Conservation (phyloP, 2,888 invertebrate genomes). For the Aporophyla nigra region DNA sequence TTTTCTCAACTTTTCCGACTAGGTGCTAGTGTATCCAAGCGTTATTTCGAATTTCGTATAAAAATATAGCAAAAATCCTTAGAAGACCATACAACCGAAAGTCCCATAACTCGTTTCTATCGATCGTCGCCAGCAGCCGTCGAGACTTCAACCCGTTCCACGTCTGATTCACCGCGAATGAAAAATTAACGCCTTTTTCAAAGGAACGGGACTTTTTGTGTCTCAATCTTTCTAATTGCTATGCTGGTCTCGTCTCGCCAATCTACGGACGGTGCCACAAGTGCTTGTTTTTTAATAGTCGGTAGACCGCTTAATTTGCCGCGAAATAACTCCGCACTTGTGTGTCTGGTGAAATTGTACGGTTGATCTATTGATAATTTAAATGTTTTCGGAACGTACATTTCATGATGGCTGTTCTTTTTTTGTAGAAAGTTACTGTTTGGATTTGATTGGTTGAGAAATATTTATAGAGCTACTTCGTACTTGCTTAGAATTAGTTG, state of each 20-base stretch:
- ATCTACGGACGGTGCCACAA: conserved; percentile 57
- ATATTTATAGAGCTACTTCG: not conserved
- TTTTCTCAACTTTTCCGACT: not conserved
- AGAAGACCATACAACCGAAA: conserved; percentile 47
- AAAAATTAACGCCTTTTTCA: conserved; percentile 75
- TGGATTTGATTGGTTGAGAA: conserved; percentile 8
- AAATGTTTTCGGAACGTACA: conserved; percentile 53
- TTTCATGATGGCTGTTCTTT: conserved; percentile 28
- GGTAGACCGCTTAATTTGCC: conserved; percentile 69
- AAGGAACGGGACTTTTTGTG: conserved; percentile 69
- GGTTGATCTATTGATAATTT: conserved; percentile 45
- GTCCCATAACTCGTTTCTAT: conserved; percentile 61
- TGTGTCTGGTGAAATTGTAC: conserved; percentile 52
- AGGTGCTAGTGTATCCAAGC: not conserved
- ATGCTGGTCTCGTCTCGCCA: conserved; percentile 67
- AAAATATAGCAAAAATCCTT: conserved; percentile 20
- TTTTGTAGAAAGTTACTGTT: conserved; percentile 39
- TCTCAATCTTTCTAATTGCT: conserved; percentile 75
- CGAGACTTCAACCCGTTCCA: conserved; percentile 64
- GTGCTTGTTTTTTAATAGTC: conserved; percentile 67
- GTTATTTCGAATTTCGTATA: conserved; percentile 2
- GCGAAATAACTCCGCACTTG: conserved; percentile 62
- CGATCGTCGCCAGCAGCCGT: conserved; percentile 63
- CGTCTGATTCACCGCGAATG: conserved; percentile 72
- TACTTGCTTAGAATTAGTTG: not conserved